phyloP scores from a whole-genome alignment of 1,140 invertebrate genomes.

The Probaryconus sp. region DNA sequence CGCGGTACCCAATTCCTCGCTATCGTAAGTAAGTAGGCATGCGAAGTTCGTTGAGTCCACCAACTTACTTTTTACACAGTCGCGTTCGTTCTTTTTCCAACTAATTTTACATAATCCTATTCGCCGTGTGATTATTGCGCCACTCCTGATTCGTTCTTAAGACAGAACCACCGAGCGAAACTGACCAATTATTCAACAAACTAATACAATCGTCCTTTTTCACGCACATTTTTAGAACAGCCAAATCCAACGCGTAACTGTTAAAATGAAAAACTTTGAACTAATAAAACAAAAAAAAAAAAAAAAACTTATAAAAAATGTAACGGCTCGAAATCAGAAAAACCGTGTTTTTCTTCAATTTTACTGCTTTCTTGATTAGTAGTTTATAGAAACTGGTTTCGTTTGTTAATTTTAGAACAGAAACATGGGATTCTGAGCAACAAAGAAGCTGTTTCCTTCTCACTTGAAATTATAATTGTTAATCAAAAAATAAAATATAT shows the following conservation, averaged over 20 bases:
- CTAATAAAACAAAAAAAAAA: neutral
- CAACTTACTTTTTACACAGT: conserved; percentile 53
- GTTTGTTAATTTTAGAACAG: too few relatives aligned
- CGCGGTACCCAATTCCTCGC: conserved; percentile 63
- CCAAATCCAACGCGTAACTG: conserved; percentile 21
- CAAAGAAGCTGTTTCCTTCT: too few relatives aligned
- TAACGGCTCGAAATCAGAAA: too few relatives aligned
- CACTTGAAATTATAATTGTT: too few relatives aligned
- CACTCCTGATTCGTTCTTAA: conserved; percentile 52
- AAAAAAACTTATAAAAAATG: neutral
- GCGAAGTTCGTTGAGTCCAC: conserved; percentile 40
- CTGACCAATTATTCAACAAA: conserved; percentile 59
- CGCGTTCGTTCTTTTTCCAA: conserved; percentile 57
- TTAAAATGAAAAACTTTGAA: conserved; percentile 15
- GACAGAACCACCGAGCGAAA: conserved; percentile 51
- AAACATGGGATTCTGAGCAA: too few relatives aligned
- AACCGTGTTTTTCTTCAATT: too few relatives aligned
- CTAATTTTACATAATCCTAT: conserved; percentile 66
- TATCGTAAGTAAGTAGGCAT: conserved; percentile 63
- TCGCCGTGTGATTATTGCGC: conserved; percentile 57
- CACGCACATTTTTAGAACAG: conserved; percentile 41
- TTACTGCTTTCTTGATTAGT: too few relatives aligned
- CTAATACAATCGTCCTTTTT: conserved; percentile 43
- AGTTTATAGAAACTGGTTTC: too few relatives aligned
- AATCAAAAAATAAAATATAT: too few relatives aligned